Conservation (phyloP, 2,797 vertebrate genomes). For the Coregonus ussuriensis region DNA sequence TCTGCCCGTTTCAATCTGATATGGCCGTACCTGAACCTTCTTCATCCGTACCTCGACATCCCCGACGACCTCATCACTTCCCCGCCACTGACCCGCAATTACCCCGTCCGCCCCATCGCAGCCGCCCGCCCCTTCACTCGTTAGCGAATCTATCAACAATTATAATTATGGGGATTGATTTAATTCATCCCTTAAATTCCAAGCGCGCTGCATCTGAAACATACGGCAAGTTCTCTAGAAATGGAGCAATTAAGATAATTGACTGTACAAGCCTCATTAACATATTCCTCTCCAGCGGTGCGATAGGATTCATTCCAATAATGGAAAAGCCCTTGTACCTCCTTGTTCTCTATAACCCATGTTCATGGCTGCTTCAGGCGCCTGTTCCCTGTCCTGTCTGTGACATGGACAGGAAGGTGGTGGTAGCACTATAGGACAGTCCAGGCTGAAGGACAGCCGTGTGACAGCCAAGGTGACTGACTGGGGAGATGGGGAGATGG, state of each 20-base stretch:
- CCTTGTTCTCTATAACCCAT: slow-evolving; percentile 67
- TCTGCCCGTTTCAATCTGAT: neutral
- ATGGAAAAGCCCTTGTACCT: slow-evolving; percentile 68
- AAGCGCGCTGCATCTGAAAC: slow-evolving; percentile 60
- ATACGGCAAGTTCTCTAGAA: slow-evolving; percentile 67
- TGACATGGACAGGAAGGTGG: neutral
- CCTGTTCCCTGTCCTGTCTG: slow-evolving; percentile 36
- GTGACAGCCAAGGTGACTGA: slow-evolving; percentile 4
- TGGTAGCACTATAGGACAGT: slow-evolving; percentile 2
- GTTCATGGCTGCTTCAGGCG: slow-evolving; percentile 39
- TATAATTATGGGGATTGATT: slow-evolving; percentile 74
- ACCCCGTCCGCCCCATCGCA: slow-evolving; percentile 50
- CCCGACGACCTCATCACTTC: slow-evolving; percentile 1
- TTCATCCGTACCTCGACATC: slow-evolving; percentile 33
- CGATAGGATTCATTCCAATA: slow-evolving; percentile 77
- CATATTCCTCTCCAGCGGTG: slow-evolving; percentile 64
- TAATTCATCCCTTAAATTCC: slow-evolving; percentile 70
- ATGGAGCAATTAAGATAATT: slow-evolving; percentile 82
- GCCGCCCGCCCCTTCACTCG: slow-evolving; percentile 51
- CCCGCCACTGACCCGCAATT: slow-evolving; percentile 47
- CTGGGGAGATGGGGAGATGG: too few relatives aligned
- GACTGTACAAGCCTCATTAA: slow-evolving; percentile 78
- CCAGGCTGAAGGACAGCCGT: slow-evolving; percentile 33
- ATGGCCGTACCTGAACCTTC: slow-evolving; percentile 19
- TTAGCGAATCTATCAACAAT: slow-evolving; percentile 69